phyloP scores from a whole-genome alignment of 2,888 invertebrate species.

The Theristus sp. region DNA sequence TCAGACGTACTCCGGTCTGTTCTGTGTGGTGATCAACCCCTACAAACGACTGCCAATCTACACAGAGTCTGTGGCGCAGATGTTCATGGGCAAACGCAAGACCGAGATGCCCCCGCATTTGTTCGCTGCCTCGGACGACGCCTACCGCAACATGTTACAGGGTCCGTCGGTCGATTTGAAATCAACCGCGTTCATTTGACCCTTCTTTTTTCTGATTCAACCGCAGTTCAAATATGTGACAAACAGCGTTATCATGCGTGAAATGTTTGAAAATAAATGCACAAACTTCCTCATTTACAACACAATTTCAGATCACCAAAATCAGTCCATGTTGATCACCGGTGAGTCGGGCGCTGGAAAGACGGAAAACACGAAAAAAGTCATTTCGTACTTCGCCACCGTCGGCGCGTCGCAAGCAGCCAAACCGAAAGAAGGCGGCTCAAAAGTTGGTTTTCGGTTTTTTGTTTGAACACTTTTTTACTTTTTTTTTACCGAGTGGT shows the following conservation, averaged over 20 bases:
- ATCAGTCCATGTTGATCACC: slow-evolving; percentile 99
- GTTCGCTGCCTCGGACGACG: slow-evolving; percentile 97
- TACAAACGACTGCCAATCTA: slow-evolving; percentile 4
- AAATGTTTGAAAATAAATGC: no score
- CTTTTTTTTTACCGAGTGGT: no score
- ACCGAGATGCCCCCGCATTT: slow-evolving; percentile 98
- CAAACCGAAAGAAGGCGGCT: background rate
- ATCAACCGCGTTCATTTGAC: no score
- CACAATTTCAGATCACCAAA: slow-evolving; percentile 64
- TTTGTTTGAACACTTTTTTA: no score
- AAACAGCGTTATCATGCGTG: background rate
- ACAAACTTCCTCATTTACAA: slow-evolving; percentile 17
- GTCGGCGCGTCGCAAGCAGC: slow-evolving; percentile 41
- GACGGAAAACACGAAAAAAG: slow-evolving; percentile 98
- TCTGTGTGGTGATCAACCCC: slow-evolving; percentile 93
- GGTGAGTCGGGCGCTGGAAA: slow-evolving; percentile 97
- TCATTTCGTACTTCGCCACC: slow-evolving; percentile 80
- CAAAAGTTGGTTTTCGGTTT: background rate
- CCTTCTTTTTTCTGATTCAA: no score
- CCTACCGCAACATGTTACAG: slow-evolving; percentile 97
- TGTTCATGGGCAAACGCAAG: slow-evolving; percentile 96
- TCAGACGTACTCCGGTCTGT: slow-evolving; percentile 98
- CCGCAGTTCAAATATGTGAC: background rate
- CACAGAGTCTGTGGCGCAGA: slow-evolving; percentile 17
- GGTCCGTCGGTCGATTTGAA: slow-evolving; percentile 41